Conservation (phyloP, 2,888 invertebrate genomes). For the Drosophila niveifrons region DNA sequence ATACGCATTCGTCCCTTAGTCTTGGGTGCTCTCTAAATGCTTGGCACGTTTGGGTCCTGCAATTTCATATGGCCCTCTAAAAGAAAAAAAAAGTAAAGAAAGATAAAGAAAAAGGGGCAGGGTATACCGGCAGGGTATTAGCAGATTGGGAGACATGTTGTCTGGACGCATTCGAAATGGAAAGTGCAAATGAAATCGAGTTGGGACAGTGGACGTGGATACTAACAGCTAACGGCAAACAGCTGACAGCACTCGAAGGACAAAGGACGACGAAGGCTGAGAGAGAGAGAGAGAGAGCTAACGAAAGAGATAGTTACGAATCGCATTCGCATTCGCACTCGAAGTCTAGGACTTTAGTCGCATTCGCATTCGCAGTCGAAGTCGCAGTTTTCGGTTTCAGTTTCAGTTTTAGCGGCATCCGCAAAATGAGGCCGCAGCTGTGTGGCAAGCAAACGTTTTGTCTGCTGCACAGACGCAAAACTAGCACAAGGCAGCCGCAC, state of each 20-base stretch:
- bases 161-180: conserved; percentile 55
- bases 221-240: conserved; percentile 32
- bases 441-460: conserved; percentile 50
- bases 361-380: conserved; percentile 22
- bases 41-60: conserved; percentile 8
- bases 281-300: not conserved
- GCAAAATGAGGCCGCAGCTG: conserved; percentile 65
- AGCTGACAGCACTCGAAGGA: conserved; percentile 24
- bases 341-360: not conserved
- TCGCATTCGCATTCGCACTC: conserved; percentile 17
- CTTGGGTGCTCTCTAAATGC: conserved; percentile 8
- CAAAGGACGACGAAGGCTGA: conserved; percentile 3
- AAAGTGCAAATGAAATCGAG: conserved; percentile 64
- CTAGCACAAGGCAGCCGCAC: conserved; percentile 68
- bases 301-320: conserved; percentile 23
- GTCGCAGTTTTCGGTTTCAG: conserved; percentile 32
- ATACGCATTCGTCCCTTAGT: not conserved
- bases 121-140: conserved; percentile 34
- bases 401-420: conserved; percentile 54
- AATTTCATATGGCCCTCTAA: conserved; percentile 3
- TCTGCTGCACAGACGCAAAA: conserved; percentile 60
- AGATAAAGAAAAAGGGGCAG: not conserved
- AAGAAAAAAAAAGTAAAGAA: too few species aligned
- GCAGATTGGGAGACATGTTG: conserved; percentile 49
- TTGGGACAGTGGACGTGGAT: conserved; percentile 42